These are phyloP conservation scores for Saxidomus purpurata DNA, from an alignment of 1,140 invertebrate genomes.

Conservation along the genomic window DNA sequence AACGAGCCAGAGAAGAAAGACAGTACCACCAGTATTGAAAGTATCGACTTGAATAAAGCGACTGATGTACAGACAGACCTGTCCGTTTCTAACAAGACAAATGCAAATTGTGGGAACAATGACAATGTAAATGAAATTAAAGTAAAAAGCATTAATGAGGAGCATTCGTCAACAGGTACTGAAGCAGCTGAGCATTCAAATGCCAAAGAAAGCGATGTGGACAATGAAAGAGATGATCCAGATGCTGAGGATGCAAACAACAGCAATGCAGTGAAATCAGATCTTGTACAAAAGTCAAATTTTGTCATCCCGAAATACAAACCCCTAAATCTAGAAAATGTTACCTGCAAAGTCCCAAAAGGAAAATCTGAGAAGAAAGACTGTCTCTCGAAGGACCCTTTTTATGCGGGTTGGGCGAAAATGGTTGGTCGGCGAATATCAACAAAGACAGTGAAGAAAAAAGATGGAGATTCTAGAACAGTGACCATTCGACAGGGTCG, in stretches of 20 bases:
- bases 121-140: no score
- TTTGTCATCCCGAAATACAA: conserved; percentile 53
- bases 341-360: conserved; percentile 49
- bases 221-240: background rate
- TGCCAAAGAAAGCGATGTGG: background rate
- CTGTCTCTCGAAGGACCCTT: conserved; percentile 56
- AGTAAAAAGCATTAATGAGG: background rate
- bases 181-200: background rate
- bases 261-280: background rate
- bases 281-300: background rate
- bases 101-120: background rate
- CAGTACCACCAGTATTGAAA: conserved; percentile 10
- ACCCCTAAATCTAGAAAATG: conserved; percentile 55
- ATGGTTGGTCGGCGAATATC: conserved; percentile 39
- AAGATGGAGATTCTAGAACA: background rate
- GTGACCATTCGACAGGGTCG: background rate
- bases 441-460: conserved; percentile 36
- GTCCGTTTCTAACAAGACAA: background rate
- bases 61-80: background rate
- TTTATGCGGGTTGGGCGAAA: conserved; percentile 58
- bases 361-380: conserved; percentile 59
- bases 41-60: background rate
- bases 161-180: background rate
- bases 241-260: background rate
- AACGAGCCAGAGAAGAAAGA: background rate